Percentiles rank a stretch among this genome's conserved stretches.
These are phyloP conservation scores for Drosophila recens DNA, from an alignment of 2,888 invertebrate species.

Conservation along the genomic window DNA sequence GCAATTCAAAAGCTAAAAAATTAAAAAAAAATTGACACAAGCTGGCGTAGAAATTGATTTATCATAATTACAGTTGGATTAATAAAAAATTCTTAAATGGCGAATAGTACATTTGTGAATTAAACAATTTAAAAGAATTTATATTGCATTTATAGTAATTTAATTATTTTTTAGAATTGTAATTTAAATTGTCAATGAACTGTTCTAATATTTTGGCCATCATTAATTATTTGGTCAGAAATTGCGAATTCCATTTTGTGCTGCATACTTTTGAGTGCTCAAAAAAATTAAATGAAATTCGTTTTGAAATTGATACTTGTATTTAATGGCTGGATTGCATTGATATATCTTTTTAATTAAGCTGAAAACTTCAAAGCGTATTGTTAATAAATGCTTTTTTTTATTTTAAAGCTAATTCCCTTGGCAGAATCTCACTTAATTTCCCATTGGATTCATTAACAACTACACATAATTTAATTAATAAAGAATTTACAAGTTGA, in stretches of 20 bases:
- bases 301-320: background rate
- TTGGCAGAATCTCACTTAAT: background rate
- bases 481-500: background rate
- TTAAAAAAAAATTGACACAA: background rate
- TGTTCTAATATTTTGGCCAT: no score
- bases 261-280: constrained; percentile 8
- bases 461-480: constrained; percentile 8
- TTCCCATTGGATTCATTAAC: background rate
- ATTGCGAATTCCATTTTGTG: background rate
- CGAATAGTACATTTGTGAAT: background rate
- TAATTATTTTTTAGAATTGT: background rate
- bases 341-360: background rate
- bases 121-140: background rate
- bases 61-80: background rate
- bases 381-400: background rate
- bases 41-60: constrained; percentile 1
- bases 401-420: background rate
- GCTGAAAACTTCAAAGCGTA: background rate
- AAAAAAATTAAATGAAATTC: background rate
- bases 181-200: background rate
- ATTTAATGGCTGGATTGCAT: background rate
- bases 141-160: background rate
- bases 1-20: background rate
- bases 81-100: background rate
- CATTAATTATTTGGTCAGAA: background rate